Evolutionary conservation across 2,113 vertebrate genomes (phyloP).

Genomic region (Megaleporinus macrocephalus): DNA sequence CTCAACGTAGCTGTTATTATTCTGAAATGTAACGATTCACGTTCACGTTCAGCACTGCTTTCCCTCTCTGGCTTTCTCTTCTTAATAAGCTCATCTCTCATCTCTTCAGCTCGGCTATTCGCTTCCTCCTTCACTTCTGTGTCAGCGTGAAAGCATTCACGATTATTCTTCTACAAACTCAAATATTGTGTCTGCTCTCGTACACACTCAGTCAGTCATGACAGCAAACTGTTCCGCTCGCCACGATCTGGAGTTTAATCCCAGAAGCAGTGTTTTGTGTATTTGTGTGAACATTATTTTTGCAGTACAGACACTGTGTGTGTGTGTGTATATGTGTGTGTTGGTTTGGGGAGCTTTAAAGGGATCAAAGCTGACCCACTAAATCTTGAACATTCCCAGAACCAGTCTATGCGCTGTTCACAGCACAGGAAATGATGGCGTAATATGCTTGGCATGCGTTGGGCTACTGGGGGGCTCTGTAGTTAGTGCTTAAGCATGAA

Average conservation of each 20-base stretch:
- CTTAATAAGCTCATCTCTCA: no score
- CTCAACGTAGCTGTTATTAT: not conserved
- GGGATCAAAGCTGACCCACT: conserved; percentile 58
- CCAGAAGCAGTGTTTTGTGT: conserved; percentile 56
- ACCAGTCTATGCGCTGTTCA: conserved; percentile 55
- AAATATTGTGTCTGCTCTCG: not conserved
- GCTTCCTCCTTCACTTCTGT: not conserved
- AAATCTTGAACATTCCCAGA: conserved; percentile 54
- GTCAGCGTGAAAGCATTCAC: not conserved
- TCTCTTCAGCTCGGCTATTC: not conserved
- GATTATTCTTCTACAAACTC: not conserved
- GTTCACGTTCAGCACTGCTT: not conserved
- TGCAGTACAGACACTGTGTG: conserved; percentile 9
- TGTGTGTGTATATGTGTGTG: conserved; percentile 42
- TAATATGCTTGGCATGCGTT: conserved; percentile 25
- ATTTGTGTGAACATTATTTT: conserved; percentile 59
- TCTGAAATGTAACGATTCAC: not conserved
- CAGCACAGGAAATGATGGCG: conserved; percentile 57
- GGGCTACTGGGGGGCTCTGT: conserved; percentile 5
- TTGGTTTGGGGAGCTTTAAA: conserved; percentile 29
- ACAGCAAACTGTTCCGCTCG: not conserved
- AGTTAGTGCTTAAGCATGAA: not conserved
- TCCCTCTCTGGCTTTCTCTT: not conserved
- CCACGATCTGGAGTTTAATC: conserved; percentile 38
- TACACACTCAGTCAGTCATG: not conserved